Evolutionary conservation across 1,140 invertebrate species (phyloP), one percentile per base, ranked within the genome.

Genomic region (Vanessa tameamea): DNA sequence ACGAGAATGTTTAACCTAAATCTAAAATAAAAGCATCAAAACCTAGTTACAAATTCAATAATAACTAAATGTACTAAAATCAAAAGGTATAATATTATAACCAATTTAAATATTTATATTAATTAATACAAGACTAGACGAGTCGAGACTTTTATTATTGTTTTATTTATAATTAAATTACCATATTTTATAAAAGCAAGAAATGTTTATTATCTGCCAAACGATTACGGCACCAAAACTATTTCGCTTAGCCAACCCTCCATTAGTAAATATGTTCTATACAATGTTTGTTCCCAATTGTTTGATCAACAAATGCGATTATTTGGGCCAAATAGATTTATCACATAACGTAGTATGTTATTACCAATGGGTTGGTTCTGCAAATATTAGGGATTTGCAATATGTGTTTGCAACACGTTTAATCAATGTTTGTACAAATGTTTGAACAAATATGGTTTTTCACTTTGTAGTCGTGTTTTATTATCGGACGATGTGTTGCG

Each of bases 221-320:
- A 61, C 26, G 26, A 13, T 61, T 37, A 37, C 26, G 15, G 13
- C 4, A 61, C 2, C 57, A 8, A 61, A 61, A 61, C 57, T 37
- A 69, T 59, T 59, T 63, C 31, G 6, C 51, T 26, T 61, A 70
- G 48, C 53, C 47, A 53, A 74, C 65, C 59, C n/a, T 59, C 69
- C 63, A 67, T 78, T 77, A 77, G 59, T 72, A 82, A 81, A 82
- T 78, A 77, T 37, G 20, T 64, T 63, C 59, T 55, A 78, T 73
- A 68, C 69, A 57, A 72, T 76, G 72, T 79, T 77, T 82, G 78
- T 72, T 66, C 74, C 73, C 82, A 80, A 81, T 78, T 79, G 68
- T 83, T 82, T 85, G 78, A 47, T 74, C 72, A 80, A 77, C 73
- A 81, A 83, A 82, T 80, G 78, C 79, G 76, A 83, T 82, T 82